Conservation (phyloP, 2,113 vertebrate genomes). For the Hydropotes inermis region DNA sequence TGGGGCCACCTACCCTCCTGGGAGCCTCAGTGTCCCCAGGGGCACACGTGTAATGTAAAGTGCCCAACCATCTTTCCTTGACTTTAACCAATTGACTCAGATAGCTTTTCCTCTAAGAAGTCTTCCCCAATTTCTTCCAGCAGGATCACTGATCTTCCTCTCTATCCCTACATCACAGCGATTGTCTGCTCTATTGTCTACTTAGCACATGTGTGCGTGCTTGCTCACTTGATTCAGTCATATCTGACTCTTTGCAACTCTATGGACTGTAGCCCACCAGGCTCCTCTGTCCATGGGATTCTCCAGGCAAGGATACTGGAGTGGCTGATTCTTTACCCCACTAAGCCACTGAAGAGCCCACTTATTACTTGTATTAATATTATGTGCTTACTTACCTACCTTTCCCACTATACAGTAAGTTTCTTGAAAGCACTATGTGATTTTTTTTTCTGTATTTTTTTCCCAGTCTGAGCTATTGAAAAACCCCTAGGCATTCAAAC, state of each 20-base stretch:
- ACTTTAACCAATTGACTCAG: neutral
- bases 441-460: neutral
- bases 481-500: neutral
- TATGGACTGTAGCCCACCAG: neutral
- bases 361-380: neutral
- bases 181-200: neutral
- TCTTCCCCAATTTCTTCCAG: neutral
- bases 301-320: neutral
- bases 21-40: neutral
- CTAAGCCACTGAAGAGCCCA: neutral
- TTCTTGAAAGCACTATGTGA: neutral
- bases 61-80: neutral
- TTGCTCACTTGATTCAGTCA: rapidly evolving
- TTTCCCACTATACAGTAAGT: neutral
- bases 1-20: neutral
- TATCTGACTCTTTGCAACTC: neutral
- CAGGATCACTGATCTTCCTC: neutral
- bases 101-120: neutral
- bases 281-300: neutral
- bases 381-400: neutral
- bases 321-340: neutral
- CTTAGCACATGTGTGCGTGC: rapidly evolving
- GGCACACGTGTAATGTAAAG: neutral
- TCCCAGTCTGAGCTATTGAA: neutral
- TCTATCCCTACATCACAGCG: neutral